These are phyloP conservation scores for Iphiclides podalirius DNA, from an alignment of 2,888 invertebrate species.

Conservation along the genomic window DNA sequence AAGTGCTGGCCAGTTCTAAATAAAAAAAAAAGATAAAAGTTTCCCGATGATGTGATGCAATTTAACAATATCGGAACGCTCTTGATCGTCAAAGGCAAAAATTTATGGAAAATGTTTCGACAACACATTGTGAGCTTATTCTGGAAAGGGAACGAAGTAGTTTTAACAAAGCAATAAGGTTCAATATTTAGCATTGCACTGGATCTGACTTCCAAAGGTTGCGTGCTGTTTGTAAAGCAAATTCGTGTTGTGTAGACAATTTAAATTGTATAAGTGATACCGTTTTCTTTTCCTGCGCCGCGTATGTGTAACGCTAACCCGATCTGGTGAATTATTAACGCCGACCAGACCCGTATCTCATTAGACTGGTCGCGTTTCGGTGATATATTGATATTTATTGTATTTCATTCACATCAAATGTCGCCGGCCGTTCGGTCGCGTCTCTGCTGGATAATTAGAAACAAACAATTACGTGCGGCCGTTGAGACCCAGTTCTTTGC, in stretches of 20 bases:
- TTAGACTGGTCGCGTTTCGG: constrained; percentile 34
- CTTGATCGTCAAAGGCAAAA: no score
- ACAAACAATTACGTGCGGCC: constrained; percentile 5
- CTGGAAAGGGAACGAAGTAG: no score
- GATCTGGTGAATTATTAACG: not conserved
- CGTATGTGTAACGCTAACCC: not conserved
- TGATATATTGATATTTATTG: constrained; percentile 55
- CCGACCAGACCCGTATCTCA: not conserved
- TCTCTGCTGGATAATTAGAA: constrained; percentile 19
- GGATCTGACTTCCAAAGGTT: no score
- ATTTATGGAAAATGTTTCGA: no score
- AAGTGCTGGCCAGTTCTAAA: no score
- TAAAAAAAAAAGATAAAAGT: no score
- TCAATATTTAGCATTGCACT: no score
- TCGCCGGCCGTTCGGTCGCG: constrained; percentile 5
- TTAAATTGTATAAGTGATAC: not conserved
- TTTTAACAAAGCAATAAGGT: no score
- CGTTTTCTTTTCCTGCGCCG: constrained; percentile 1
- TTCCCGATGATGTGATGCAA: no score
- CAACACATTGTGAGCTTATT: no score
- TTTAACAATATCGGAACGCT: no score
- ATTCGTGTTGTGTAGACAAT: not conserved
- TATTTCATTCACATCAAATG: constrained; percentile 32
- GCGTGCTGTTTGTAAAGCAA: no score
- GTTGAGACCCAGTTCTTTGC: not conserved